A percentile compares a stretch with the other conserved stretches of the same genome.
These are phyloP conservation scores for Chloebia gouldiae DNA, from an alignment of 2,113 vertebrate genomes.

Conservation along the genomic window DNA sequence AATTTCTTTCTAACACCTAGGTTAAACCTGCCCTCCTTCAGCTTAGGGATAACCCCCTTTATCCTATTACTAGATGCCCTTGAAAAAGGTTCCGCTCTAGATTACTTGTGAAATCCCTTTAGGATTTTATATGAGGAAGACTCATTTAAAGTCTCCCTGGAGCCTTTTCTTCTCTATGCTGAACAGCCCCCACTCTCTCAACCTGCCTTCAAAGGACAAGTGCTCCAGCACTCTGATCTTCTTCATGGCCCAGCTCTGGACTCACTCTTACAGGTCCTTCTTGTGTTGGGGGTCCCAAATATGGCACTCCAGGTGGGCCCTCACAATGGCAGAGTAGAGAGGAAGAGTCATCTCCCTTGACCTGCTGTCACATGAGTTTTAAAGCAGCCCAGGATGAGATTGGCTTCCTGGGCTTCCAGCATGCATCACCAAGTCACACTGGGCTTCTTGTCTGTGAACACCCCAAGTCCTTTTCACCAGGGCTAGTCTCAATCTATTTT, in stretches of 20 bases:
- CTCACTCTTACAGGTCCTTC: not conserved
- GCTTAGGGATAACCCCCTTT: not conserved
- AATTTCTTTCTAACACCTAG: not conserved
- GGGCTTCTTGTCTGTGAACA: not conserved
- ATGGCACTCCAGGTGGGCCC: rapidly evolving
- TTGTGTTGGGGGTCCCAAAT: not conserved
- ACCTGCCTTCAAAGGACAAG: not conserved
- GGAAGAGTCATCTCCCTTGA: not conserved
- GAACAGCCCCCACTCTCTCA: not conserved
- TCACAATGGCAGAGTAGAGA: not conserved
- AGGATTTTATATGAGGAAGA: not conserved
- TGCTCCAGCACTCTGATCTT: not conserved
- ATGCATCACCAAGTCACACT: not conserved
- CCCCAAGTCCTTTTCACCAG: not conserved
- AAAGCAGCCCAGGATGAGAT: not conserved
- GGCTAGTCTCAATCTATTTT: not conserved
- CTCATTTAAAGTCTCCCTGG: not conserved
- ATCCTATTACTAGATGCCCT: not conserved
- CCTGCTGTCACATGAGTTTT: not conserved
- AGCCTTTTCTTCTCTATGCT: not conserved
- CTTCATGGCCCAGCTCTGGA: not conserved
- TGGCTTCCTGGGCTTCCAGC: not conserved
- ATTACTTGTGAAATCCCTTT: not conserved
- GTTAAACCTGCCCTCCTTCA: not conserved
- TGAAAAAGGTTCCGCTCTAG: not conserved